Conservation (phyloP, 2,797 vertebrate genomes). For the Esox masquinongy region DNA sequence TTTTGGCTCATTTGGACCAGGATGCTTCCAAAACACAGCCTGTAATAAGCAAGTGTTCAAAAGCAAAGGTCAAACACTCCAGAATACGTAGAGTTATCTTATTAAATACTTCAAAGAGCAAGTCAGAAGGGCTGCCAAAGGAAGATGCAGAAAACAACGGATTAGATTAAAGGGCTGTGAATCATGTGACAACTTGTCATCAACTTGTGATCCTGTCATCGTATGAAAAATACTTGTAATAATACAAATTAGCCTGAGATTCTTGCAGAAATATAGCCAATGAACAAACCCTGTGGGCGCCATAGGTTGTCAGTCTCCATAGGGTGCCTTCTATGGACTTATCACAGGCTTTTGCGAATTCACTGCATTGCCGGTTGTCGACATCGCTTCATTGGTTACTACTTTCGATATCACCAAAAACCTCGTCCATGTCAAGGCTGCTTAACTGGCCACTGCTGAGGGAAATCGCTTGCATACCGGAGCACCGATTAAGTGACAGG, state of each 20-base stretch:
- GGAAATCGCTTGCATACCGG: conserved; percentile 13
- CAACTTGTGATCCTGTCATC: background rate
- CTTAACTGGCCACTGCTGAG: background rate
- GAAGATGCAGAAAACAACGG: background rate
- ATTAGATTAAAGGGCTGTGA: background rate
- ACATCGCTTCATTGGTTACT: conserved; percentile 11
- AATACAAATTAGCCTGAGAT: background rate
- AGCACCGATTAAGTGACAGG: conserved; percentile 17
- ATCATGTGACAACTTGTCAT: background rate
- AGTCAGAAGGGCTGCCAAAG: background rate
- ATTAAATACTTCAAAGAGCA: background rate
- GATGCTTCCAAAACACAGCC: background rate
- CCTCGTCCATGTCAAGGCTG: conserved; percentile 11
- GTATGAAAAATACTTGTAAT: background rate
- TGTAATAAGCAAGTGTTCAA: background rate
- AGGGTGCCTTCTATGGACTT: background rate
- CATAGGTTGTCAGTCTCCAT: background rate
- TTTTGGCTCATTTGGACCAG: background rate
- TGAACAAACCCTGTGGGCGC: background rate
- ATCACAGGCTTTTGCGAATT: background rate
- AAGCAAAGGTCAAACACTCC: background rate
- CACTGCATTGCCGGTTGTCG: background rate
- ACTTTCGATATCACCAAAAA: conserved; percentile 25
- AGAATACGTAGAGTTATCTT: background rate
- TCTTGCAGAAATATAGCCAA: background rate